Percentiles rank a stretch among this genome's conserved stretches.
phyloP scores from a whole-genome alignment of 2,888 invertebrate species.

The Drosophila maculinotata region DNA sequence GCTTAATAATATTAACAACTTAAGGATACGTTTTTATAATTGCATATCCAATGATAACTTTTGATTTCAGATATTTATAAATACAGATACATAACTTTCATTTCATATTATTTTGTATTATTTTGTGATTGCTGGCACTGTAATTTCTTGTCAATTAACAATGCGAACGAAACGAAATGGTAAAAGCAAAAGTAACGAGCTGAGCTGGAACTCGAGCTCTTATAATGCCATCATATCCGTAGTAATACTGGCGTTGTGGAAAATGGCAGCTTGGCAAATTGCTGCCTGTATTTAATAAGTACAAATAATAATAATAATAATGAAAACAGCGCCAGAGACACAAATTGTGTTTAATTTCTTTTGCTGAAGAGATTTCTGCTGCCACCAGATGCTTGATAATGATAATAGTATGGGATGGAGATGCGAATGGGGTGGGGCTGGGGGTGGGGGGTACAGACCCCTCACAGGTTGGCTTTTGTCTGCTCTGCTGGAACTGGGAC shows the following conservation, averaged over 20 bases:
- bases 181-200: conserved; percentile 69
- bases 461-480: conserved; percentile 57
- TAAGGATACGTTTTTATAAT: too few relatives aligned
- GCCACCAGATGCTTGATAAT: conserved; percentile 1
- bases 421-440: neutral
- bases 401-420: conserved; percentile 6
- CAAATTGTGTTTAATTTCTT: conserved; percentile 74
- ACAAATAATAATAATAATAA: conserved; percentile 55
- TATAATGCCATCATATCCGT: conserved; percentile 30
- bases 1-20: too few relatives aligned
- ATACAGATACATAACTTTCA: conserved; percentile 33
- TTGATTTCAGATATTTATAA: too few relatives aligned
- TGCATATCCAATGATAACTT: too few relatives aligned
- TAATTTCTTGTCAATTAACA: conserved; percentile 80
- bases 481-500: conserved; percentile 63
- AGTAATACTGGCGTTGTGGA: conserved; percentile 10
- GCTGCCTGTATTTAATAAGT: conserved; percentile 53
- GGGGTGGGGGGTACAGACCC: neutral
- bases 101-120: conserved; percentile 48
- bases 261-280: conserved; percentile 39
- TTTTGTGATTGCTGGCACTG: conserved; percentile 41
- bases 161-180: conserved; percentile 45
- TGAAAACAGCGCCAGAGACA: conserved; percentile 24
- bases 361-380: conserved; percentile 36
- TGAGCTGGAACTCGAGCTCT: conserved; percentile 6